Evolutionary conservation across 2,797 vertebrate genomes (phyloP), one percentile per base, ranked within the genome.

Genomic region (Loris lydekkerianus): DNA sequence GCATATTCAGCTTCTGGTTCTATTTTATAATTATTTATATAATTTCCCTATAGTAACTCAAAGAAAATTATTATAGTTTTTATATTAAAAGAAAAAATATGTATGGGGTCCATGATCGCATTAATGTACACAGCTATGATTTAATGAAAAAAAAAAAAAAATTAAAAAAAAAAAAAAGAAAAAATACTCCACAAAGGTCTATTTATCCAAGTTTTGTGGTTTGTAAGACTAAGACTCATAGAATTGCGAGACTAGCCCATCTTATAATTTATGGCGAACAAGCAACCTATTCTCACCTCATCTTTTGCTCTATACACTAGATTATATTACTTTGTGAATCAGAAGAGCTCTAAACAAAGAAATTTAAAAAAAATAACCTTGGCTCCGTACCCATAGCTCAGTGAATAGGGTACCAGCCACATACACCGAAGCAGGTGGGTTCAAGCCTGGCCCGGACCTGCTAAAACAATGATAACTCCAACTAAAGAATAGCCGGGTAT

Each of bases 101-200:
- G 34, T 34, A 34, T 34, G 34, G 34, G 34, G 34, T 34, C 34
- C 34, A 34, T 34, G 34, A 34, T 34, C 34, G 34, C 34, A 34
- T 34, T 34, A 34, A 34, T 34, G 34, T 34, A 34, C 34, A 34
- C 34, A 34, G 34, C 34, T 34, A 34, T 34, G 34, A 34, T 34
- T 34, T 34, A 34, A 34, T 34, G 34, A 34, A 34, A 34, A 34
- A 34, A 34, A 34, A 34, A 34, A 34, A 34, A 34, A 34, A 34
- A 40, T 73, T 80, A 37, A 93, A 91, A 86, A 40, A 80, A 91
- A 93, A 78, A 83, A 37, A 93, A 91, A 86, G 49, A 80, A 91
- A 67, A 93, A 78, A 83, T 65, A 94, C 8, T 78, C 14, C 53
- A 63, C 61, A 92, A 14, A 80, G 27, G 56, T 53, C 17, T 77